phyloP scores from a whole-genome alignment of 2,797 vertebrate species.

The Lutjanus campechanus region DNA sequence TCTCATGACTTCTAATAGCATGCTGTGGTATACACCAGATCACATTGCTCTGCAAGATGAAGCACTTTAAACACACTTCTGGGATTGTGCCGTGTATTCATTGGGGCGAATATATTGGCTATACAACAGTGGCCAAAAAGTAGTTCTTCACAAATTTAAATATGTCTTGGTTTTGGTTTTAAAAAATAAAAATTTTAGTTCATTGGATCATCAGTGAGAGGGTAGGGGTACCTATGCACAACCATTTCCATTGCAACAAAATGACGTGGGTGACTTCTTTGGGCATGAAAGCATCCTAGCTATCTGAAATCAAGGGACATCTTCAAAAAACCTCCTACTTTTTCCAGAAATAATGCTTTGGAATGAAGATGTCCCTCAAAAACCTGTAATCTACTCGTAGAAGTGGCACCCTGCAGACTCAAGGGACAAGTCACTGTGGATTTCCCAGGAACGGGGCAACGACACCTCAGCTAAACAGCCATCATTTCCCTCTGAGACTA shows the following conservation, averaged over 20 bases:
- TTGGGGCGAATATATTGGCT: slow-evolving; percentile 77
- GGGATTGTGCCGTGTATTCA: slow-evolving; percentile 77
- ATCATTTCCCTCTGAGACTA: slow-evolving; percentile 85
- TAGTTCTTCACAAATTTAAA: slow-evolving; percentile 80
- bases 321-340: slow-evolving; percentile 81
- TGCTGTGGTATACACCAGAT: slow-evolving; percentile 83
- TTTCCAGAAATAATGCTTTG: slow-evolving; percentile 86
- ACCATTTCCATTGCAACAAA: slow-evolving; percentile 80
- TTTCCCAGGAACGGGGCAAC: slow-evolving; percentile 72
- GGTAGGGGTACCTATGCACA: slow-evolving; percentile 72
- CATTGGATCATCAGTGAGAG: slow-evolving; percentile 65
- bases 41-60: slow-evolving; percentile 78
- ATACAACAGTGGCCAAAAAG: slow-evolving; percentile 80
- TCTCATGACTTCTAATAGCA: slow-evolving; percentile 79
- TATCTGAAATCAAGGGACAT: slow-evolving; percentile 81
- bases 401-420: slow-evolving; percentile 85
- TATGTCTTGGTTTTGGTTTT: slow-evolving; percentile 76
- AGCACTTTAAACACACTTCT: slow-evolving; percentile 81
- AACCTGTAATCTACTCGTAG: slow-evolving; percentile 82
- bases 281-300: slow-evolving; percentile 84
- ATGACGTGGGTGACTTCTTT: slow-evolving; percentile 85
- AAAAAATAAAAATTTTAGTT: slow-evolving; percentile 64
- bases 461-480: slow-evolving; percentile 80
- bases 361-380: slow-evolving; percentile 86
- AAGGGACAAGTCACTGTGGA: slow-evolving; percentile 77